These are phyloP conservation scores for Parazoanthus atlanticus DNA, from an alignment of 92 coral and sea anemone genomes.

Conservation along the genomic window DNA sequence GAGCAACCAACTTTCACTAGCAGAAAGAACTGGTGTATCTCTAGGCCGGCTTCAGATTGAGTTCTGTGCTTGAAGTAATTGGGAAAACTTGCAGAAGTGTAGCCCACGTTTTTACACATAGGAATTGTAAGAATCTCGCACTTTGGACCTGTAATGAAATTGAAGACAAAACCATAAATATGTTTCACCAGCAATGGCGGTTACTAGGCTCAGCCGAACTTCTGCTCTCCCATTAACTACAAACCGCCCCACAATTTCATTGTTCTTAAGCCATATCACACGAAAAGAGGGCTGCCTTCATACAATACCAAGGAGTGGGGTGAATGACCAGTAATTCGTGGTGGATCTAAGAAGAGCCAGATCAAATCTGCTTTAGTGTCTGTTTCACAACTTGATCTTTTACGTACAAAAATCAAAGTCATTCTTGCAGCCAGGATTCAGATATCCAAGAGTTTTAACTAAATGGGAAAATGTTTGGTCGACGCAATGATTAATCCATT, in stretches of 20 bases:
- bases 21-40: background rate
- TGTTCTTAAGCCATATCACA: background rate
- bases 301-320: background rate
- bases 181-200: background rate
- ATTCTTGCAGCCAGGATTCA: too few relatives aligned
- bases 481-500: too few relatives aligned
- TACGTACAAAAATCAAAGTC: too few relatives aligned
- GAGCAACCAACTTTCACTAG: slow-evolving; percentile 10
- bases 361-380: background rate
- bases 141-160: background rate
- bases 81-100: slow-evolving; percentile 10
- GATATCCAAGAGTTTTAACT: too few relatives aligned
- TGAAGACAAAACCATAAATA: background rate
- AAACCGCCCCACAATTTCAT: background rate
- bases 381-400: too few relatives aligned
- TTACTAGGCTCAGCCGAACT: background rate
- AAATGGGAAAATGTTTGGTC: too few relatives aligned
- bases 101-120: background rate
- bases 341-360: background rate
- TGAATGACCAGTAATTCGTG: background rate
- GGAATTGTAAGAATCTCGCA: background rate
- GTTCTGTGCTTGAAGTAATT: background rate
- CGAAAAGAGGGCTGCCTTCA: background rate
- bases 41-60: background rate
- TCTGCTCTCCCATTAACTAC: background rate